Evolutionary conservation across 2,888 invertebrate species (phyloP).

Genomic region (Taenaris catops): DNA sequence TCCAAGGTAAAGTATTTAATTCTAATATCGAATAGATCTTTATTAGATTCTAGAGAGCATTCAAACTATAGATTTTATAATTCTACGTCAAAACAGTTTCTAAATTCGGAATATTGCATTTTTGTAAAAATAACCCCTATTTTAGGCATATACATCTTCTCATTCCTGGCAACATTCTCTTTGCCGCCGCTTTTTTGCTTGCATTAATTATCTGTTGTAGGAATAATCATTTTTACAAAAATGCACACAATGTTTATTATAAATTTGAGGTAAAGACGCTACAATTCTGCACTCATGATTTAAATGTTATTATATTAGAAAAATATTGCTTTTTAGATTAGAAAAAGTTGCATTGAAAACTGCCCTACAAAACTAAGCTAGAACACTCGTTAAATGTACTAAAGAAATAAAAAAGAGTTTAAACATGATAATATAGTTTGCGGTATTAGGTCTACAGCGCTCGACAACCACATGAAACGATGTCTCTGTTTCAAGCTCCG

Average conservation of each 20-base stretch:
- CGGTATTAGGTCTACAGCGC: too few relatives aligned
- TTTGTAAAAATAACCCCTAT: slow-evolving; percentile 18
- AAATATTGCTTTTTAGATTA: slow-evolving; percentile 62
- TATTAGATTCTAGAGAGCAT: slow-evolving; percentile 55
- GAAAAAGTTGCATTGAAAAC: slow-evolving; percentile 51
- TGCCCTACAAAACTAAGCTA: slow-evolving; percentile 26
- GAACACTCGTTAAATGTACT: slow-evolving; percentile 7
- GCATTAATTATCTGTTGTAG: neutral
- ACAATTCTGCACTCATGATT: slow-evolving; percentile 21
- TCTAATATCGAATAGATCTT: slow-evolving; percentile 40
- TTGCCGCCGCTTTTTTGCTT: neutral
- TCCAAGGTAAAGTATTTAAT: slow-evolving; percentile 48
- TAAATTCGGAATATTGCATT: slow-evolving; percentile 9
- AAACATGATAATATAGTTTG: neutral
- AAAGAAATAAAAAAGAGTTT: slow-evolving; percentile 7
- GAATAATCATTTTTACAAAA: slow-evolving; percentile 16
- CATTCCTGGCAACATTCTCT: slow-evolving; percentile 38
- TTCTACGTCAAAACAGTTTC: slow-evolving; percentile 52
- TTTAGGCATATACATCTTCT: too few relatives aligned
- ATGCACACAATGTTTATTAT: neutral
- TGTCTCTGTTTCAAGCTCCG: too few relatives aligned
- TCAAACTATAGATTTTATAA: slow-evolving; percentile 51
- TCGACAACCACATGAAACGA: too few relatives aligned
- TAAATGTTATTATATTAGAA: slow-evolving; percentile 45
- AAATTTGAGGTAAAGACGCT: slow-evolving; percentile 23